phyloP scores from a whole-genome alignment of 2,888 invertebrate species.

The Andrena praecox region DNA sequence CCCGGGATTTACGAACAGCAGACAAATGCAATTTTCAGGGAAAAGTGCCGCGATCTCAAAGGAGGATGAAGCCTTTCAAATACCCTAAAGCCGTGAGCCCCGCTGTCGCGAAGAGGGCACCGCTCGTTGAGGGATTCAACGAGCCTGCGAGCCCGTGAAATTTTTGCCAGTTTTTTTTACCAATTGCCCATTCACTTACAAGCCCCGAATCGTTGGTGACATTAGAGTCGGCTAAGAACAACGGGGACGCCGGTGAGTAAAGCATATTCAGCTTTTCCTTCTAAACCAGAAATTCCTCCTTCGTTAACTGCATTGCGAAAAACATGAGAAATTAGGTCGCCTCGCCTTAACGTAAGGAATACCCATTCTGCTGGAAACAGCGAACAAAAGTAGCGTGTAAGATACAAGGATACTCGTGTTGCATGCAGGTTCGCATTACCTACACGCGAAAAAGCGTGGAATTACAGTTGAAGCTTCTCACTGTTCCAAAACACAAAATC shows the following conservation, averaged over 20 bases:
- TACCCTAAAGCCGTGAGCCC: constrained; percentile 28
- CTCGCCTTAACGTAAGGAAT: not conserved
- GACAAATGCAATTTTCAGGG: constrained; percentile 38
- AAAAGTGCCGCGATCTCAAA: constrained; percentile 9
- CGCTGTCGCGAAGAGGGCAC: not conserved
- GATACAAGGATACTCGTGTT: too few species aligned
- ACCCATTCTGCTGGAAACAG: too few species aligned
- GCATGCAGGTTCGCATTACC: too few species aligned
- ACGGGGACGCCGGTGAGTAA: not conserved
- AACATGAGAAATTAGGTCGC: not conserved
- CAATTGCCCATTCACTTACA: not conserved
- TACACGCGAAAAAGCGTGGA: too few species aligned
- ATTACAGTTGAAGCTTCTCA: too few species aligned
- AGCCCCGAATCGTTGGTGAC: not conserved
- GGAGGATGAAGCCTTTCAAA: constrained; percentile 13
- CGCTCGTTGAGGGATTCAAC: not conserved
- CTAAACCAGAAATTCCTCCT: not conserved
- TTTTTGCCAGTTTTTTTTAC: not conserved
- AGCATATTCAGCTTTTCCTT: not conserved
- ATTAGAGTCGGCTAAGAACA: constrained; percentile 12
- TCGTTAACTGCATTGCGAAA: not conserved
- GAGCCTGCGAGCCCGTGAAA: not conserved
- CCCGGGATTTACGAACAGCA: constrained; percentile 37
- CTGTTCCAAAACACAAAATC: not conserved
- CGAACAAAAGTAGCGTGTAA: too few species aligned